Conservation (phyloP, 1,140 invertebrate genomes). For the Drosophila sucinea region DNA sequence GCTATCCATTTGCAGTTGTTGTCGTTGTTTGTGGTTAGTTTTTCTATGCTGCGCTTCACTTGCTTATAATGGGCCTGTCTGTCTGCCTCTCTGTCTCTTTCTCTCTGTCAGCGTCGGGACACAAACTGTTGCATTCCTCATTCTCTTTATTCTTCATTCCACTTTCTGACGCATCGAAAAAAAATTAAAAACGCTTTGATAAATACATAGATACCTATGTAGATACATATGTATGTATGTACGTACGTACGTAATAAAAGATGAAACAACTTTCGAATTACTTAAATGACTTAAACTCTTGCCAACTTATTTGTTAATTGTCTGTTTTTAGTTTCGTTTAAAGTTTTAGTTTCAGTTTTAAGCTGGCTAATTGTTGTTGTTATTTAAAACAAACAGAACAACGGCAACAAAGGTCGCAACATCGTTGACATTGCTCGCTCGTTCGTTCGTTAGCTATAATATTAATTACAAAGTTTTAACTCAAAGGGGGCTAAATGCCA, state of each 20-base stretch:
- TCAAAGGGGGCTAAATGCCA: not conserved
- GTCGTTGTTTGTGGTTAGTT: slow-evolving; percentile 12
- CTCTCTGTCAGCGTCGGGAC: not conserved
- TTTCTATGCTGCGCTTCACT: slow-evolving; percentile 5
- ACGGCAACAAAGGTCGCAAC: slow-evolving; percentile 3
- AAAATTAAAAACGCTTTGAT: not conserved
- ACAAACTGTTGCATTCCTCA: slow-evolving; percentile 1
- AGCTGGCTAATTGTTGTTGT: slow-evolving; percentile 28
- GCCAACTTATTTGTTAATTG: slow-evolving; percentile 5
- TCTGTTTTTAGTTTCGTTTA: not conserved
- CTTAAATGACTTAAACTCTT: not conserved
- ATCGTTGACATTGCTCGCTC: not conserved
- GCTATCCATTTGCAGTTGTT: slow-evolving; percentile 6
- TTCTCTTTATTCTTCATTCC: not conserved
- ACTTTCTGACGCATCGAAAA: not conserved
- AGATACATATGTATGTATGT: too few relatives aligned
- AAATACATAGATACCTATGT: not conserved
- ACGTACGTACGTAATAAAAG: not conserved
- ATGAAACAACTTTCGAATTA: slow-evolving; percentile 1
- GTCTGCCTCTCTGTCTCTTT: not conserved
- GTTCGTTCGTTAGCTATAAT: slow-evolving; percentile 20
- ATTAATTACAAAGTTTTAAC: slow-evolving; percentile 54
- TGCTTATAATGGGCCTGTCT: slow-evolving; percentile 5
- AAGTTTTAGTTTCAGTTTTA: slow-evolving; percentile 5
- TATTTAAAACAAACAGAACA: slow-evolving; percentile 6